These are phyloP conservation scores for Sarcophaga subvicina DNA, from an alignment of 2,888 invertebrate species.

Conservation along the genomic window DNA sequence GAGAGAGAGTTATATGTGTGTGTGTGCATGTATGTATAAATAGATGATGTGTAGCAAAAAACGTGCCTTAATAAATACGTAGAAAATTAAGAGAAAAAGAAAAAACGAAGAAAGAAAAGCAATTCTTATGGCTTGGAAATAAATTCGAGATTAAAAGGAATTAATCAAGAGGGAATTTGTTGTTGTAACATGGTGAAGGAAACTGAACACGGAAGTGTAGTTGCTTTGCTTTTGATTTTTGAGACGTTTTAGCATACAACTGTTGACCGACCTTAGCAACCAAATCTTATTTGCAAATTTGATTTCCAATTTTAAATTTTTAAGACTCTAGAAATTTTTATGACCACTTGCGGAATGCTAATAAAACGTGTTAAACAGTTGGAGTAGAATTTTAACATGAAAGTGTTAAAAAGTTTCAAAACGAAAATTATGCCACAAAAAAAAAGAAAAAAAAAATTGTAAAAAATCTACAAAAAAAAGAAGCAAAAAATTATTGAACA, in stretches of 20 bases:
- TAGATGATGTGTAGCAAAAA: neutral
- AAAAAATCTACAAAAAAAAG: too few relatives aligned
- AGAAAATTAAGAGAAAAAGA: neutral
- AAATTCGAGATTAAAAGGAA: neutral
- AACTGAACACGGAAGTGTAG: neutral
- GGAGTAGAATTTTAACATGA: neutral
- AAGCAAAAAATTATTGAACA: too few relatives aligned
- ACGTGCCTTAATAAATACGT: neutral
- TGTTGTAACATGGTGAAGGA: neutral
- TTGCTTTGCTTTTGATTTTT: too few relatives aligned
- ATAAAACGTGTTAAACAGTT: too few relatives aligned
- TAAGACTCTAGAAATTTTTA: too few relatives aligned
- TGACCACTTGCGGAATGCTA: too few relatives aligned
- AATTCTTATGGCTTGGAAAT: neutral
- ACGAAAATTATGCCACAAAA: neutral
- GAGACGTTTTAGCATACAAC: too few relatives aligned
- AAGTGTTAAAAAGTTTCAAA: neutral
- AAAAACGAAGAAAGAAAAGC: neutral
- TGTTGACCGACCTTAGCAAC: too few relatives aligned
- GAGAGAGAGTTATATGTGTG: neutral
- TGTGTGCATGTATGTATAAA: neutral
- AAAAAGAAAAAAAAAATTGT: neutral
- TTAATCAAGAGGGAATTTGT: neutral
- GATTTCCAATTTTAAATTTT: too few relatives aligned
- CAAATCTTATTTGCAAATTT: too few relatives aligned